These are phyloP conservation scores for Leucoraja ocellata DNA, from an alignment of 2,797 vertebrate species.

Conservation along the genomic window DNA sequence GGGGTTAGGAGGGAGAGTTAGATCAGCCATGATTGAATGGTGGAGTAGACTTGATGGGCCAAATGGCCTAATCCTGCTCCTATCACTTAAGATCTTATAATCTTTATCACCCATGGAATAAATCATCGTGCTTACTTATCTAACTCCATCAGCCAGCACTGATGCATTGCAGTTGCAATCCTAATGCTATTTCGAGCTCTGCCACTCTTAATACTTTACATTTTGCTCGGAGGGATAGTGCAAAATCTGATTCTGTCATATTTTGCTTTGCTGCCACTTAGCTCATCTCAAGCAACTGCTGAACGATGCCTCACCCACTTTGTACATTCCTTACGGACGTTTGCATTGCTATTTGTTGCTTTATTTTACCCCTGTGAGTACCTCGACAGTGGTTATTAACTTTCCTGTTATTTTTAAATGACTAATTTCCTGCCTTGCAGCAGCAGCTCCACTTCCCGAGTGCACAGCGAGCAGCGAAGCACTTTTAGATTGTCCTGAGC, in stretches of 20 bases:
- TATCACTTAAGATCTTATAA: too few relatives aligned
- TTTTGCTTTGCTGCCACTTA: not conserved
- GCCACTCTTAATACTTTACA: not conserved
- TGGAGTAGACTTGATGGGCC: too few relatives aligned
- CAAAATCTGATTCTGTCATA: not conserved
- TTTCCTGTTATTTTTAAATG: not conserved
- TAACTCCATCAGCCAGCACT: not conserved
- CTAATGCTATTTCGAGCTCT: not conserved
- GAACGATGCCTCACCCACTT: not conserved
- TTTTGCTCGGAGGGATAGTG: not conserved
- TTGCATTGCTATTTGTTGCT: not conserved
- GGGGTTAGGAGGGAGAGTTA: too few relatives aligned
- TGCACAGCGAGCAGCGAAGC: too few relatives aligned
- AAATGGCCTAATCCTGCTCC: too few relatives aligned
- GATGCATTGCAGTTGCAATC: not conserved
- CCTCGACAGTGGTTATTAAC: not conserved
- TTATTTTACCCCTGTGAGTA: not conserved
- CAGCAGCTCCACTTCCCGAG: too few relatives aligned
- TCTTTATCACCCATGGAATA: constrained; percentile 5
- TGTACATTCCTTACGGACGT: not conserved
- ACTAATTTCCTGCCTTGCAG: not conserved
- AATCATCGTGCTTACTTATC: constrained; percentile 13
- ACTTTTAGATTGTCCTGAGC: too few relatives aligned
- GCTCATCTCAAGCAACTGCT: not conserved
- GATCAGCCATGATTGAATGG: too few relatives aligned